phyloP scores from a whole-genome alignment of 2,797 vertebrate species.

The Lycodopsis pacificus region DNA sequence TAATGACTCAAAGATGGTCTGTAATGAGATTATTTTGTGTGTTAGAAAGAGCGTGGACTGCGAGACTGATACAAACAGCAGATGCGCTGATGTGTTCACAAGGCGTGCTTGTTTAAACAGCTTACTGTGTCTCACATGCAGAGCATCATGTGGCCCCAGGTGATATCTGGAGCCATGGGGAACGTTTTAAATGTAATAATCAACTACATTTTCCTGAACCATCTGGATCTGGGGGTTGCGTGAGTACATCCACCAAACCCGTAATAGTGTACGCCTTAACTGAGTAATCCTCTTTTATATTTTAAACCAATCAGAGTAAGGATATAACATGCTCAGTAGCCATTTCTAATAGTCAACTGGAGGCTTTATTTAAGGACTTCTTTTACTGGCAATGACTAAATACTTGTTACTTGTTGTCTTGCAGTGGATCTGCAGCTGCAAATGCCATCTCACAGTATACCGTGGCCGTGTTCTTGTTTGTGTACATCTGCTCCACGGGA shows the following conservation, averaged over 20 bases:
- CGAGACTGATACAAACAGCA: constrained; percentile 25
- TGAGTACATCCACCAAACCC: constrained; percentile 79
- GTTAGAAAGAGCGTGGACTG: neutral
- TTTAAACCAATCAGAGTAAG: neutral
- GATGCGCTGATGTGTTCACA: constrained; percentile 2
- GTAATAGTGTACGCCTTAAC: neutral
- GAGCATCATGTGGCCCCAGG: constrained; percentile 84
- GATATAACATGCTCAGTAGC: neutral
- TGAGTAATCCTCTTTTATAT: neutral
- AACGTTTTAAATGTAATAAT: constrained; percentile 89
- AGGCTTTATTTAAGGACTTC: constrained; percentile 2
- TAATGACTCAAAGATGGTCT: constrained; percentile 10
- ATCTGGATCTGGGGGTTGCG: constrained; percentile 88
- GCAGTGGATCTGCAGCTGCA: constrained; percentile 91
- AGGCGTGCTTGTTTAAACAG: neutral
- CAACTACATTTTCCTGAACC: constrained; percentile 88
- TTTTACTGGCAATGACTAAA: neutral
- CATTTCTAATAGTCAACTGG: neutral
- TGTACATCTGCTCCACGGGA: constrained; percentile 85
- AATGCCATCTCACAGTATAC: constrained; percentile 89
- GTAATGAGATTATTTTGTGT: constrained; percentile 16
- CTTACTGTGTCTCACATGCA: constrained; percentile 67
- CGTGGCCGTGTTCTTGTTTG: constrained; percentile 85
- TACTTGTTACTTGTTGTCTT: neutral
- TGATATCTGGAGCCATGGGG: constrained; percentile 84